Evolutionary conservation across 1,140 invertebrate species (phyloP).

Genomic region (Drosophila bocki): DNA sequence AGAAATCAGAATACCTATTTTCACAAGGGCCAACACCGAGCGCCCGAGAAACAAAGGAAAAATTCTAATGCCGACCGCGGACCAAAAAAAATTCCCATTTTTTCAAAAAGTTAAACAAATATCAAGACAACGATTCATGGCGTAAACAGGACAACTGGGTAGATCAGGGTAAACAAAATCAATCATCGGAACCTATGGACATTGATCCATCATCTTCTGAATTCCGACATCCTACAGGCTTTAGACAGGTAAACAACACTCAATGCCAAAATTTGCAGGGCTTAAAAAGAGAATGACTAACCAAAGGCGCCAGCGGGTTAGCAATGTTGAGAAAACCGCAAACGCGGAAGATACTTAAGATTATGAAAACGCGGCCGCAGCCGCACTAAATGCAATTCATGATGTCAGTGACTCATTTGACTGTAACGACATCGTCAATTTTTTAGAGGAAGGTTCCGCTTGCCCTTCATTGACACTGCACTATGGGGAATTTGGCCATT

Average conservation of each 20-base stretch:
- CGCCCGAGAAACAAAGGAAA: slow-evolving; percentile 1
- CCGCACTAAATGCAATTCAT: background rate
- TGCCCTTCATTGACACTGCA: background rate
- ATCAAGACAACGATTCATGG: background rate
- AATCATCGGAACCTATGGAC: too few relatives aligned
- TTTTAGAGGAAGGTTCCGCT: background rate
- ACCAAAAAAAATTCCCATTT: slow-evolving; percentile 24
- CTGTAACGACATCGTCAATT: background rate
- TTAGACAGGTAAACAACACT: too few relatives aligned
- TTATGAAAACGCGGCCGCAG: background rate
- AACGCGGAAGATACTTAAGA: too few relatives aligned
- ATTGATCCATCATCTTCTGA: too few relatives aligned
- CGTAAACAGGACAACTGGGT: background rate
- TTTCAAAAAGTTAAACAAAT: slow-evolving; percentile 11
- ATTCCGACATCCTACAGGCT: too few relatives aligned
- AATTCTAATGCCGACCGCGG: slow-evolving; percentile 1
- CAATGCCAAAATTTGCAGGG: too few relatives aligned
- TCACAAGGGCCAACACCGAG: background rate
- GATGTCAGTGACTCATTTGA: background rate
- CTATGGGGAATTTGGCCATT: too few relatives aligned
- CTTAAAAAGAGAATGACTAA: too few relatives aligned
- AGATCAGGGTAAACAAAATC: too few relatives aligned
- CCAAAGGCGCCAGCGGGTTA: background rate
- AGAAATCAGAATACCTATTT: too few relatives aligned
- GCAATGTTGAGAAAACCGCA: too few relatives aligned